These are phyloP conservation scores for Microcaecilia unicolor DNA, from an alignment of 2,797 vertebrate genomes.

Conservation along the genomic window DNA sequence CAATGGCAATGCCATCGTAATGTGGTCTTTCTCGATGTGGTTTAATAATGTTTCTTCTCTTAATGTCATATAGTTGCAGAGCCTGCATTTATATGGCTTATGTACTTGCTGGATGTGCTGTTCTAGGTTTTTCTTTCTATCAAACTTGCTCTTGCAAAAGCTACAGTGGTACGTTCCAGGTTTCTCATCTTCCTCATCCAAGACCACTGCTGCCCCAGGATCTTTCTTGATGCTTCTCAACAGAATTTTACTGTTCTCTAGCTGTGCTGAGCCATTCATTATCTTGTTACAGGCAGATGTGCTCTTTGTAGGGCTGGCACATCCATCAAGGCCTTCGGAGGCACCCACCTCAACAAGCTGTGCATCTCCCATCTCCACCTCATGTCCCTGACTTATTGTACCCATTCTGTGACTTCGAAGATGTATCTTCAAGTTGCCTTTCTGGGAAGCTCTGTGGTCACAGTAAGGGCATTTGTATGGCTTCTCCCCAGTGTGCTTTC, in stretches of 20 bases:
- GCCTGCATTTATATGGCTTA: slow-evolving; percentile 73
- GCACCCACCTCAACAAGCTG: slow-evolving; percentile 62
- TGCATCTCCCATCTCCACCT: slow-evolving; percentile 50
- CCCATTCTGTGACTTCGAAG: slow-evolving; percentile 87
- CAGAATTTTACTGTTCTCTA: slow-evolving; percentile 62
- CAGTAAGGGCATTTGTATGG: slow-evolving; percentile 97
- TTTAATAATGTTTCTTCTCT: slow-evolving; percentile 81
- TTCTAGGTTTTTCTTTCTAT: slow-evolving; percentile 56
- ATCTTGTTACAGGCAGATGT: slow-evolving; percentile 81
- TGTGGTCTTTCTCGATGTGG: slow-evolving; percentile 85
- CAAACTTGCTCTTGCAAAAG: slow-evolving; percentile 64
- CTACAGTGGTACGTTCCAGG: slow-evolving; percentile 43
- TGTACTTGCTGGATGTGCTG: slow-evolving; percentile 62
- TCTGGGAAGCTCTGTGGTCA: slow-evolving; percentile 87
- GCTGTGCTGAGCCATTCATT: slow-evolving; percentile 53
- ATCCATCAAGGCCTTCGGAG: slow-evolving; percentile 74
- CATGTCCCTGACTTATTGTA: slow-evolving; percentile 68
- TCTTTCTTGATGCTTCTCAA: slow-evolving; percentile 74
- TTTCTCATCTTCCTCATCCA: slow-evolving; percentile 16
- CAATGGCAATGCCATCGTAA: slow-evolving; percentile 61
- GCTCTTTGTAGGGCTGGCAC: slow-evolving; percentile 86
- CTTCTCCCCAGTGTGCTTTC: slow-evolving; percentile 85
- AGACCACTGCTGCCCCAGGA: neutral
- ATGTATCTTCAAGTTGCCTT: slow-evolving; percentile 92
- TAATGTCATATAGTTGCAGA: slow-evolving; percentile 73